Base-by-base conservation (phyloP, 2,888 invertebrate species). In the Lepas anatifera region DNA sequence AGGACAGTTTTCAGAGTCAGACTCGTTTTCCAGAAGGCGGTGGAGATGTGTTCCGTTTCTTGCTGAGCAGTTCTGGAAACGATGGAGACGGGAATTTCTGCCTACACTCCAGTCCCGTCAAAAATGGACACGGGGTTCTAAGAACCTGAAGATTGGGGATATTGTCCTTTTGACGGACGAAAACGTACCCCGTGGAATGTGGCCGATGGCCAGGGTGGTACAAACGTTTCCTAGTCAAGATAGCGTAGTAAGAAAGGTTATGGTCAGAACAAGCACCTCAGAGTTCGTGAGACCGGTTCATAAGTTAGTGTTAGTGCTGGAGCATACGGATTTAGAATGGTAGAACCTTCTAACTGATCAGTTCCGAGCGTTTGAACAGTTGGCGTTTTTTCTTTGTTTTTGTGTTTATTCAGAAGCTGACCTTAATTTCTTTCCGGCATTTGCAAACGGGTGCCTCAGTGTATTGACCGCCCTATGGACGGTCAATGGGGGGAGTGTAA, bases 1-100 rank as follows among this genome's bases (percentile, higher is more conserved):
- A 13, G 16, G 25, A 37, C 52, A 22, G 8, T 22, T 39, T 1
- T 39, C 35, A 16, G 22, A 32, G 8, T 22, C 63, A 22, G 25
- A 35, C 18, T 25, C 16, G 46, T 29, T 41, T 16, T 58, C 52
- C 41, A 66, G 43, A 39, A n/a, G 63, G 29, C 18, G 67, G 18
- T 70, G 70, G 68, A 32, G 22, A 16, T 63, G 68, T 18, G 37
- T 67, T 35, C 67, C 43, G 39, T 68, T 68, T 39, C n/a, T 70
- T 11, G 63, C 68, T 8, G 68, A 68, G 32, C 18, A 46, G 32
- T 68, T 70, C 25, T 68, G 68, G 68, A 66, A 11, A n/a, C 25
- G 52, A 22, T 70, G 67, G 66, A 29, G 37, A 46, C 13, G 50
- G 4, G 67, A 70, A 10, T 67, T 66, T 39, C 18, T 63, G 4